Base-by-base conservation (phyloP, 2,797 vertebrate species). In the Channa striata region DNA sequence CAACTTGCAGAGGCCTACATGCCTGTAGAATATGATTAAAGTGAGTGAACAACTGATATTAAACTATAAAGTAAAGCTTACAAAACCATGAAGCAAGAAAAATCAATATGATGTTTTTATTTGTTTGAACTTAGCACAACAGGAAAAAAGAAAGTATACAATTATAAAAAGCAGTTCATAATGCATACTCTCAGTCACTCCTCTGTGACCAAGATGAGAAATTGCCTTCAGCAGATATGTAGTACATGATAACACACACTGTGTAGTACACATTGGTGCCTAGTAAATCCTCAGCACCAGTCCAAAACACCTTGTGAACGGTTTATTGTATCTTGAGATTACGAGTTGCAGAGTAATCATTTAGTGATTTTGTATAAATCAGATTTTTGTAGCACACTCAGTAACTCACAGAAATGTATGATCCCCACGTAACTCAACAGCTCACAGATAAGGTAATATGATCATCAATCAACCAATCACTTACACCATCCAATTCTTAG, bases 121-220 rank as follows among this genome's bases (percentile, higher is more conserved):
- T 85, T 23, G 52, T 84, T 87, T 74, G 51, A 80, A 76, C 44
- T 72, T 71, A 84, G 75, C 62, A 85, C 74, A 86, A 68, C 40
- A 74, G 48, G 50, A 80, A 65, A 83, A 70, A 52, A 77, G 68
- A 80, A 80, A 68, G 66, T 72, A 60, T 60, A 85, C 71, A 83
- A 82, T 64, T 85, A 68, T 72, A 74, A 83, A 87, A 80, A 65
- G 57, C 37, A 78, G 33, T 74, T 84, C 20, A 76, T 79, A 52
- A 75, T 76, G 74, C 68, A 82, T 59, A 56, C 52, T 56, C 37
- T 75, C 17, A 44, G 43, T 44, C 43, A 54, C 64, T 59, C 34
- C 58, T 50, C 44, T 59, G 62, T 20, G 34, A 67, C 39, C 7
- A 47, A 61, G 40, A 59, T 13, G 39, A 57, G 58, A 59, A 21